Base-by-base conservation (phyloP, 2,113 vertebrate species). In the Corydoras maculifer region DNA sequence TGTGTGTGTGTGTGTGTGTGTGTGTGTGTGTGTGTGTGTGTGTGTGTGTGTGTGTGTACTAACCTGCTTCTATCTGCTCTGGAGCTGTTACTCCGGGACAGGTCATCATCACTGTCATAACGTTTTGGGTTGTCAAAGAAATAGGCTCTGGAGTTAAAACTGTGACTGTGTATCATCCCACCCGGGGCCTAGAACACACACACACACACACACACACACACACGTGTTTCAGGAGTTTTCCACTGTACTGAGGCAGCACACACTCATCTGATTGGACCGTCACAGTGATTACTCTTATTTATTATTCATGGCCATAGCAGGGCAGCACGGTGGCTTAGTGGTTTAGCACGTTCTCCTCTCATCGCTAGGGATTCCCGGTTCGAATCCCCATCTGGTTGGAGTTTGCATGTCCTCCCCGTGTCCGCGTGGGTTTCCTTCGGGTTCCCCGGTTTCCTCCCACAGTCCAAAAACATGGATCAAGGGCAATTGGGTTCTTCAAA, bases 81-180 rank as follows among this genome's bases (percentile, higher is more conserved):
- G 9, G 86, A 87, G 60, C 78, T 88, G 70, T 89, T 82, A 73
- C 94, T 93, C 73, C 94, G 89, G 31, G 94, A 89, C 73, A 98
- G 85, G 84, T 98, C 96, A 0, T 98, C 96, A 0, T 99, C 96
- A 0, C 96, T 99, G 80, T 98, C 96, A 0, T 98, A 98, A 29
- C 96, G 90, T 18, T 93, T 87, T 0, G 96, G 96, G 86, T 98
- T 98, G 86, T 97, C 95, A 0, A 99, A 98, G 85, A 98, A 98
- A 84, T 96, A 98, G 2, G 94, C 93, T 80, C 94, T 90, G 81
- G 96, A 96, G 84, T 90, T 94, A 77, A 96, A 97, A 72, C 92
- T 94, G 83, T 95, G 94, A 80, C 92, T 97, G 74, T 93, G 94
- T 69, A 97, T 91, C 94, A 97, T 95, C 53, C 96, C 94, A 2